These are phyloP conservation scores for Drosophila triauraria DNA, from an alignment of 1,140 invertebrate genomes.

Conservation along the genomic window DNA sequence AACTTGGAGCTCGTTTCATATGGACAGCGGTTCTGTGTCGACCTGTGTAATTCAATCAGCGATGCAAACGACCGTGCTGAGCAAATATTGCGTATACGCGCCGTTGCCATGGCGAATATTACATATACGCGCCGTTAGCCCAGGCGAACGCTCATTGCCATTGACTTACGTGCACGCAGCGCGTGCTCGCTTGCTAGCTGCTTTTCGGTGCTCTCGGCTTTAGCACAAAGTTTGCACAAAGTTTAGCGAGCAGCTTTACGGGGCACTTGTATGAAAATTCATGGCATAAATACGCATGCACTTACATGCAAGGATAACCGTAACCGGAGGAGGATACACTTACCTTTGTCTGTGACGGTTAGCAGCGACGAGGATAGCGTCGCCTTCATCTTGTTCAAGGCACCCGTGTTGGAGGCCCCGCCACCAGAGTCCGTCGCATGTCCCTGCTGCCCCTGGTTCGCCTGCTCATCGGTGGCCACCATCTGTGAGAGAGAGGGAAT, in stretches of 20 bases:
- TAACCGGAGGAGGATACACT: slow-evolving; percentile 34
- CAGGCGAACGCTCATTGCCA: slow-evolving; percentile 55
- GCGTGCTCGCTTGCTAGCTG: background rate
- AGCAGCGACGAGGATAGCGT: slow-evolving; percentile 92
- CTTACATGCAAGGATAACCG: slow-evolving; percentile 43
- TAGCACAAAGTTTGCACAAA: slow-evolving; percentile 58
- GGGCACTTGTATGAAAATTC: slow-evolving; percentile 71
- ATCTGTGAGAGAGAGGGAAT: slow-evolving; percentile 86
- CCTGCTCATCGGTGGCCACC: slow-evolving; percentile 90
- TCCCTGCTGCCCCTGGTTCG: slow-evolving; percentile 85
- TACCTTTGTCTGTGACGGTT: slow-evolving; percentile 93
- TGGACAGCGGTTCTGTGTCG: background rate
- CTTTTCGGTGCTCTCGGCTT: slow-evolving; percentile 49
- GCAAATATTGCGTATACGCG: slow-evolving; percentile 68
- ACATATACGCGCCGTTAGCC: slow-evolving; percentile 65
- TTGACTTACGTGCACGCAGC: slow-evolving; percentile 41
- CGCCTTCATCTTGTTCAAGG: slow-evolving; percentile 92
- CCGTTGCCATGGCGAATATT: slow-evolving; percentile 55
- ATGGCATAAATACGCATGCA: slow-evolving; percentile 76
- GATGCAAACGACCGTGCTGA: slow-evolving; percentile 42
- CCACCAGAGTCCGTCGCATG: slow-evolving; percentile 86
- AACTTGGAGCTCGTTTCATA: too few species aligned
- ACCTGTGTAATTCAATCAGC: slow-evolving; percentile 61
- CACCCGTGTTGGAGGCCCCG: slow-evolving; percentile 84
- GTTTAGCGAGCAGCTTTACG: slow-evolving; percentile 66